phyloP scores from a whole-genome alignment of 2,888 invertebrate genomes.

The Leptinotarsa tumamoca region DNA sequence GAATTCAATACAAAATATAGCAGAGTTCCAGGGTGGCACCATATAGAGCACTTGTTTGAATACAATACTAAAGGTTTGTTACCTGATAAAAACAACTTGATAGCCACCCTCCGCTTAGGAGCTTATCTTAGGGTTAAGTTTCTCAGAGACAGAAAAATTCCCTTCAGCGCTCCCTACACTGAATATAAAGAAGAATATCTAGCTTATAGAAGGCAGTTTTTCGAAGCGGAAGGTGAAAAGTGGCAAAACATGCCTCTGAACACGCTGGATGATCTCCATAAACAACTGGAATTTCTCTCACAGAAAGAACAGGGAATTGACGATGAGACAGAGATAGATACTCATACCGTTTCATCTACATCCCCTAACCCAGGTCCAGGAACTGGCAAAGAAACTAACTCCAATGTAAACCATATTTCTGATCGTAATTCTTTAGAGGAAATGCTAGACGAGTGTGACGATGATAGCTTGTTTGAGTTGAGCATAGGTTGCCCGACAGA shows the following conservation, averaged over 20 bases:
- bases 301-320: slow-evolving; percentile 41
- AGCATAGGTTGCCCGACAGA: slow-evolving; percentile 29
- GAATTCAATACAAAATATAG: slow-evolving; percentile 50
- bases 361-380: slow-evolving; percentile 12
- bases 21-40: slow-evolving; percentile 48
- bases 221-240: slow-evolving; percentile 48
- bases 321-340: slow-evolving; percentile 1
- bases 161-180: slow-evolving; percentile 46
- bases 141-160: slow-evolving; percentile 46
- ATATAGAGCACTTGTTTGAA: slow-evolving; percentile 48
- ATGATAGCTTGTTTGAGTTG: slow-evolving; percentile 36
- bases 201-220: slow-evolving; percentile 42
- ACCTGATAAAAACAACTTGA: slow-evolving; percentile 50
- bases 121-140: slow-evolving; percentile 43
- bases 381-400: slow-evolving; percentile 20
- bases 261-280: slow-evolving; percentile 46
- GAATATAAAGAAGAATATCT: slow-evolving; percentile 47
- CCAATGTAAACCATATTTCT: neutral
- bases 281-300: slow-evolving; percentile 40
- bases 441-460: slow-evolving; percentile 33
- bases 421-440: slow-evolving; percentile 25
- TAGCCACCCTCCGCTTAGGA: slow-evolving; percentile 48
- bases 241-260: slow-evolving; percentile 53
- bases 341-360: neutral
- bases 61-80: slow-evolving; percentile 50